Base-by-base conservation (phyloP, 2,888 invertebrate genomes). In the Xiphydria camelus region DNA sequence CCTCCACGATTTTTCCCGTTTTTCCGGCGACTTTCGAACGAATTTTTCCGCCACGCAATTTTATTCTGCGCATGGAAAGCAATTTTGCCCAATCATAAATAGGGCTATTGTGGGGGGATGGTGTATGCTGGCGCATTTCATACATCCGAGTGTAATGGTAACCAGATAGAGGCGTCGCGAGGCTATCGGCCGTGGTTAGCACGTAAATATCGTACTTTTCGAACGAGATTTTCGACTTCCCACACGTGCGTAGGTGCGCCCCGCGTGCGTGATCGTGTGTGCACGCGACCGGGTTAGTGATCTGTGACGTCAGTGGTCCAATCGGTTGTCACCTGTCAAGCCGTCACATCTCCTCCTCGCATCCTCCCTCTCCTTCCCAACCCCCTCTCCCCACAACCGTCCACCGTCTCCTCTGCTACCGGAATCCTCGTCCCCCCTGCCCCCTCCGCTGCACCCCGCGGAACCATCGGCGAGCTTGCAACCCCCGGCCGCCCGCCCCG, bases 11-110 rank as follows among this genome's bases (percentile, higher is more conserved):
- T 38, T 43, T 31, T 31, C 10, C 35, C 29, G 37, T 38, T 43
- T 38, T 43, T 43, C 14, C 17, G 14, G 5, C 37, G 23, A 15
- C 33, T 55, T 58, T 61, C 61, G 65, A 64, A 62, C 67, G 64
- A 70, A 71, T 73, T 71, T 71, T 71, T 71, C 70, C 68, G 64
- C 68, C 62, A 70, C 68, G 67, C 70, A 70, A 74, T 74, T 75
- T 75, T 75, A 74, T 75, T 74, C 75, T 74, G 75, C 75, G 74
- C 75, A 73, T 74, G 75, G 75, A 73, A 75, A 75, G 75, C 75
- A 74, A 75, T 74, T 75, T 75, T 74, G 72, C 73, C 75, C 75
- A 74, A 75, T 75, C 74, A 74, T 74, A 74, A 74, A 75, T 74
- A 75, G 75, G 75, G 73, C 74, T 73, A 74, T 75, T 75, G 74